These are phyloP conservation scores for Chaetogeoica ovagalla DNA, from an alignment of 2,888 invertebrate genomes.

Conservation along the genomic window DNA sequence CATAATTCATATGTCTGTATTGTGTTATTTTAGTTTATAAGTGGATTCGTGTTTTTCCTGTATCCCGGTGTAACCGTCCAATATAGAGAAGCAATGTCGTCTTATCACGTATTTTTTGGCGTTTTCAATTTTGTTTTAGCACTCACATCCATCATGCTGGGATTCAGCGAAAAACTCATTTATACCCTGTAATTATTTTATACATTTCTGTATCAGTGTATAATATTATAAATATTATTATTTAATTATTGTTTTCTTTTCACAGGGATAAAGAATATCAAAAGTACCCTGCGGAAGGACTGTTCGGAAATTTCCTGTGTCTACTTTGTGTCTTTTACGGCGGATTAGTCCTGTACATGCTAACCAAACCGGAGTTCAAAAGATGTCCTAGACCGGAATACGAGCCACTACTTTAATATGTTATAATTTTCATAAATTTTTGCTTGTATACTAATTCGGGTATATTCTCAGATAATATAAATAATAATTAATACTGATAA, in stretches of 20 bases:
- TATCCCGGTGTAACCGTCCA: conserved; percentile 70
- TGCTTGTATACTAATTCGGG: no score
- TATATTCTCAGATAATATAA: no score
- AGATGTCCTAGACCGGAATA: conserved; percentile 70
- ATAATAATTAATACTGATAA: no score
- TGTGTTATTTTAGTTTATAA: conserved; percentile 66
- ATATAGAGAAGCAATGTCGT: conserved; percentile 69
- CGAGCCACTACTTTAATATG: not conserved
- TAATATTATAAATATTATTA: no score
- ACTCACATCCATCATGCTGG: conserved; percentile 70
- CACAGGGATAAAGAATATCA: conserved; percentile 59
- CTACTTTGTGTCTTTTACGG: conserved; percentile 70
- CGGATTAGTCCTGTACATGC: conserved; percentile 70
- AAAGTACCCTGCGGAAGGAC: conserved; percentile 61
- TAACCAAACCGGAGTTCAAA: conserved; percentile 72
- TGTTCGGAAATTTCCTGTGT: conserved; percentile 74
- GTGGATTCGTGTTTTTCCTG: conserved; percentile 74
- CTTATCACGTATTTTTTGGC: conserved; percentile 77
- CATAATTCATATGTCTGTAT: conserved; percentile 23
- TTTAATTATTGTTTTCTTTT: no score
- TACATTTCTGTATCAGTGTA: no score
- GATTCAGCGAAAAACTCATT: conserved; percentile 78
- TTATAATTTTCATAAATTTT: no score
- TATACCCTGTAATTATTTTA: conserved; percentile 61
- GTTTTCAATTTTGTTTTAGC: conserved; percentile 72